Percentiles rank a stretch among this genome's conserved stretches.
Evolutionary conservation across 2,888 invertebrate genomes (phyloP).

Genomic region (Caenorhabditis zanzibari): DNA sequence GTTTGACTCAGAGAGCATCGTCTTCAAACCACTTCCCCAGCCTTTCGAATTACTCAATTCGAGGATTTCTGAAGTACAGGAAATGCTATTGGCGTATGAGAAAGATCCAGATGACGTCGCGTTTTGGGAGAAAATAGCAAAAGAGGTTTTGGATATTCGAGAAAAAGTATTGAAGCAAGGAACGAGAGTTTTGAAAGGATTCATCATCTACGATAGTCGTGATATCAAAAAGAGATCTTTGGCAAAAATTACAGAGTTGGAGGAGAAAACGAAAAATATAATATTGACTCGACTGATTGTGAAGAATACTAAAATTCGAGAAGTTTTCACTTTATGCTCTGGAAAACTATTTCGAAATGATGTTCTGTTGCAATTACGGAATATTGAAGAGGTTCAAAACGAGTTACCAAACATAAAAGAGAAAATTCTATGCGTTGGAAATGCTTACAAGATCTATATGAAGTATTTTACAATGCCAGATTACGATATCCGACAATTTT

Average conservation of each 20-base stretch:
- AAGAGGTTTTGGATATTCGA: constrained; percentile 36
- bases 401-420: constrained; percentile 53
- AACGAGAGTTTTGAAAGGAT: constrained; percentile 35
- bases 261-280: constrained; percentile 48
- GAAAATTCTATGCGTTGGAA: constrained; percentile 51
- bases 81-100: constrained; percentile 28
- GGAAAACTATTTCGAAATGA: constrained; percentile 67
- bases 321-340: constrained; percentile 64
- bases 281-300: constrained; percentile 55
- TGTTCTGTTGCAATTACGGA: constrained; percentile 69
- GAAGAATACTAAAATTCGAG: constrained; percentile 64
- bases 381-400: constrained; percentile 64
- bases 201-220: constrained; percentile 62
- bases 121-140: constrained; percentile 51
- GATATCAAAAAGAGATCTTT: constrained; percentile 63
- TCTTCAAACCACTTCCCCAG: constrained; percentile 60
- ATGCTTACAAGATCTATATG: constrained; percentile 61
- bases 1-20: constrained; percentile 60
- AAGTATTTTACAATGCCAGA: constrained; percentile 68
- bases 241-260: constrained; percentile 34
- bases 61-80: constrained; percentile 31
- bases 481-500: constrained; percentile 70
- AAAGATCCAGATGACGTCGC: constrained; percentile 37
- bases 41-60: constrained; percentile 47
- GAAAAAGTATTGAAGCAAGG: constrained; percentile 51